Conservation (phyloP, 1,140 invertebrate genomes). For the Cyphomyrmex costatus region DNA sequence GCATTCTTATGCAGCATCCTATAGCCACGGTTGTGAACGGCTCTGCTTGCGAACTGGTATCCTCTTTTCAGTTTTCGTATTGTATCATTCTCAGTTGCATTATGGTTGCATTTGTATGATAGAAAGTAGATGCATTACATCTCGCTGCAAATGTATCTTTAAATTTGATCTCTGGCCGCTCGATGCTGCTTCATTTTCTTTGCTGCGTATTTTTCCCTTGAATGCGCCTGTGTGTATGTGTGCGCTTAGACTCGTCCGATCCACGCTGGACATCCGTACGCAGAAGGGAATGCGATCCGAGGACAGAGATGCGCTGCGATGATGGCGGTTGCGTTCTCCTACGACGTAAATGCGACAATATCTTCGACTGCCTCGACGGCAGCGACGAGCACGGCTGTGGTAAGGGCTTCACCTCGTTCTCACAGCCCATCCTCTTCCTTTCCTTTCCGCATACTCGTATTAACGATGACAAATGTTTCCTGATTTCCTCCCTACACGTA, state of each 20-base stretch:
- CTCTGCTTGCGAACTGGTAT: conserved; percentile 20
- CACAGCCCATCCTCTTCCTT: neutral
- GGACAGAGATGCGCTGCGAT: conserved; percentile 87
- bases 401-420: conserved; percentile 75
- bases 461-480: conserved; percentile 47
- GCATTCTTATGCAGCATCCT: neutral
- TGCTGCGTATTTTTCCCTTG: conserved; percentile 29
- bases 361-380: conserved; percentile 88
- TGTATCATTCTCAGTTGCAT: conserved; percentile 45
- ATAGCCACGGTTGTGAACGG: neutral
- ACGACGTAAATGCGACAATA: conserved; percentile 86
- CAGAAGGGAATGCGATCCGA: conserved; percentile 77
- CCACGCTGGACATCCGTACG: conserved; percentile 76
- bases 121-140: conserved; percentile 6
- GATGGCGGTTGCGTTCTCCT: conserved; percentile 85
- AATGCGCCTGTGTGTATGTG: conserved; percentile 57
- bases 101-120: conserved; percentile 23
- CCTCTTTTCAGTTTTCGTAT: neutral
- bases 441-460: neutral
- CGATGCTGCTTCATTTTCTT: neutral
- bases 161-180: conserved; percentile 8
- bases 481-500: conserved; percentile 7
- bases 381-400: conserved; percentile 87
- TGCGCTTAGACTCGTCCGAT: conserved; percentile 76
- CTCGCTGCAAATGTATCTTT: neutral